phyloP scores from a whole-genome alignment of 2,113 vertebrate genomes.

The Gasterosteus nipponicus region DNA sequence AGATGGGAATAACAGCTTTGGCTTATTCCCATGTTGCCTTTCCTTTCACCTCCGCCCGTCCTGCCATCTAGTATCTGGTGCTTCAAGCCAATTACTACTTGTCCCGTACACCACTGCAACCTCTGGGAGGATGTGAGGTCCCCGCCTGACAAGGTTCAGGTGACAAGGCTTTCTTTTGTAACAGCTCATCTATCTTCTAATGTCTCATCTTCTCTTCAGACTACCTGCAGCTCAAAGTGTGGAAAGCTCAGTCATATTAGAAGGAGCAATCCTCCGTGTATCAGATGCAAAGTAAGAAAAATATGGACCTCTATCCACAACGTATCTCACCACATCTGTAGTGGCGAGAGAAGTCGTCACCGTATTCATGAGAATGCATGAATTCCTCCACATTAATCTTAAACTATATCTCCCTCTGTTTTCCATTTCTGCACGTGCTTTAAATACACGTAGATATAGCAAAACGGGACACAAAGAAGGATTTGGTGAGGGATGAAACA shows the following conservation, averaged over 20 bases:
- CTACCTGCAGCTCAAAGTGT: constrained; percentile 35
- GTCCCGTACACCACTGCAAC: constrained; percentile 17
- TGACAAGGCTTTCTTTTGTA: constrained; percentile 57
- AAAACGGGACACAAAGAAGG: constrained; percentile 29
- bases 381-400: constrained; percentile 61
- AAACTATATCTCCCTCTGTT: constrained; percentile 24
- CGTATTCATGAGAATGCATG: constrained; percentile 49
- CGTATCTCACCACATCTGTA: constrained; percentile 32
- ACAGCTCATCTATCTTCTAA: constrained; percentile 63
- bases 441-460: constrained; percentile 55
- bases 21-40: constrained; percentile 39
- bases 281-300: constrained; percentile 60
- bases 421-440: constrained; percentile 27
- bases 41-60: constrained; percentile 45
- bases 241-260: constrained; percentile 35
- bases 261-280: constrained; percentile 24
- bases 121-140: constrained; percentile 40
- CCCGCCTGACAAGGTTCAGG: constrained; percentile 33
- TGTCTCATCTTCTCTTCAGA: constrained; percentile 41
- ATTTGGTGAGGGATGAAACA: constrained; percentile 47
- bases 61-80: constrained; percentile 49
- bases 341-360: constrained; percentile 43
- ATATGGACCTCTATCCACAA: constrained; percentile 48
- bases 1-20: constrained; percentile 59
- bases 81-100: constrained; percentile 50